Conservation (phyloP, 2,797 vertebrate species). For the Oreortyx pictus region DNA sequence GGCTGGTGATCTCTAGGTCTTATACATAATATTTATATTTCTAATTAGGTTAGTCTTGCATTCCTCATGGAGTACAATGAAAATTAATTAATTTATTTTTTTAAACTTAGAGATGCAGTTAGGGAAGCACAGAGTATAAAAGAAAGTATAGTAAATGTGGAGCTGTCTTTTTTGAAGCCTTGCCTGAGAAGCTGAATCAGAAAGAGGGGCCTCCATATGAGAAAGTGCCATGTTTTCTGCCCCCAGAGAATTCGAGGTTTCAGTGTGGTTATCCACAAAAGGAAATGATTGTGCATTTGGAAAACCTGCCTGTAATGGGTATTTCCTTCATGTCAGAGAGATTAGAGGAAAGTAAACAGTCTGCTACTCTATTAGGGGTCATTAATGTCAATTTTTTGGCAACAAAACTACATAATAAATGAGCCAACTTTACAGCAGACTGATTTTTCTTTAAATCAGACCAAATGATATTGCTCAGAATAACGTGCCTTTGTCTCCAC, state of each 20-base stretch:
- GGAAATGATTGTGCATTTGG: constrained; percentile 14
- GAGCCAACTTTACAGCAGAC: neutral
- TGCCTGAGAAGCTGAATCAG: neutral
- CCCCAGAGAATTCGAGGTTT: neutral
- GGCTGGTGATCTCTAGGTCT: neutral
- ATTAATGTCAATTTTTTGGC: neutral
- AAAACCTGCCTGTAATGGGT: constrained; percentile 19
- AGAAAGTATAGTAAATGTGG: neutral
- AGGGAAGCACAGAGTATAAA: neutral
- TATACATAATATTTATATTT: neutral
- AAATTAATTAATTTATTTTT: neutral
- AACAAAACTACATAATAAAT: neutral
- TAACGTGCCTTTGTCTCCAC: neutral
- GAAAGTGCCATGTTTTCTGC: neutral
- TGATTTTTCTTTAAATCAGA: neutral
- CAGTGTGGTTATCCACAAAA: constrained; percentile 3
- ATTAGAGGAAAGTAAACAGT: constrained; percentile 4
- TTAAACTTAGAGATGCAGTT: neutral
- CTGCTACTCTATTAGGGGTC: neutral
- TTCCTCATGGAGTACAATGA: neutral
- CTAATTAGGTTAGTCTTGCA: neutral
- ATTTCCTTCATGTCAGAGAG: constrained; percentile 24
- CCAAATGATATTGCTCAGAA: neutral
- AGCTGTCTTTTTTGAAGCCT: neutral
- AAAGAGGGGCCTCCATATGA: neutral